Conservation (phyloP, 1,140 invertebrate genomes). For the Heliconius congener region DNA sequence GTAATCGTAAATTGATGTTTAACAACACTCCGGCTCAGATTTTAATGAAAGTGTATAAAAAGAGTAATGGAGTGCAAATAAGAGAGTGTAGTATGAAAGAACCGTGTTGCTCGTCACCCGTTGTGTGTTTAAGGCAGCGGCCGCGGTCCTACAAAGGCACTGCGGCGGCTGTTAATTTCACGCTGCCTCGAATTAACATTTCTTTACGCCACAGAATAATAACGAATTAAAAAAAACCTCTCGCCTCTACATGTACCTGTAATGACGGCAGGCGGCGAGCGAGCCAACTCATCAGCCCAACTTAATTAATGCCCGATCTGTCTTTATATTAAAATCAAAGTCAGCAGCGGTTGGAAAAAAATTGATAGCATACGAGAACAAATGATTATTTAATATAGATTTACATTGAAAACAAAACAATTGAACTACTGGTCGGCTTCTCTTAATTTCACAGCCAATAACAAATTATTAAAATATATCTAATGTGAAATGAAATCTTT, state of each 20-base stretch:
- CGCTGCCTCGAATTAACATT: conserved; percentile 82
- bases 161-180: conserved; percentile 80
- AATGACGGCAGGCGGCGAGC: conserved; percentile 66
- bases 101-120: conserved; percentile 71
- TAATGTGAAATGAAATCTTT: not conserved
- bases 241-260: conserved; percentile 75
- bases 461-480: not conserved
- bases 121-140: conserved; percentile 79
- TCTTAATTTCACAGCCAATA: not conserved
- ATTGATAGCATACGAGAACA: conserved; percentile 39
- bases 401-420: conserved; percentile 26
- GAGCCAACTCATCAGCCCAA: conserved; percentile 72
- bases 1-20: conserved; percentile 66
- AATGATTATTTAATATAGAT: conserved; percentile 34
- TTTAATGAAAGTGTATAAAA: conserved; percentile 72
- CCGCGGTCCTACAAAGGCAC: conserved; percentile 75
- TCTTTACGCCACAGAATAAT: conserved; percentile 81
- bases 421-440: conserved; percentile 7
- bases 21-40: conserved; percentile 55
- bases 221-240: conserved; percentile 79
- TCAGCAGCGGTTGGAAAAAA: conserved; percentile 48
- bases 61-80: conserved; percentile 75
- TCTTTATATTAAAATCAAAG: conserved; percentile 79
- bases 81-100: conserved; percentile 69
- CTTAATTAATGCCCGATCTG: conserved; percentile 80